Conservation (phyloP, 2,888 invertebrate species). For the Ophraella communa region DNA sequence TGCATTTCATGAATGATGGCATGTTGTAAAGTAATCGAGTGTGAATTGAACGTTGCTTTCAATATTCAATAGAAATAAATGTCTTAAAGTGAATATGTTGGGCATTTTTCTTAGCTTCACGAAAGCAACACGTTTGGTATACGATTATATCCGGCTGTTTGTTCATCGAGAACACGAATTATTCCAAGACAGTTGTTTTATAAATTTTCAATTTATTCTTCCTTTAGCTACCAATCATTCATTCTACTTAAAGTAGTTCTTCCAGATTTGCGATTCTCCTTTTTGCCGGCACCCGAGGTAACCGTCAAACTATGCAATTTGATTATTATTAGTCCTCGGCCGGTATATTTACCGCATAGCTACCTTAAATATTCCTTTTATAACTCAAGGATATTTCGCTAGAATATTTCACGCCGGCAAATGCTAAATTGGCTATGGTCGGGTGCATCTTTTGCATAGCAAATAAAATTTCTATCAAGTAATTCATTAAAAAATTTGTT, state of each 20-base stretch:
- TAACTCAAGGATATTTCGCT: neutral
- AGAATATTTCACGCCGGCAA: neutral
- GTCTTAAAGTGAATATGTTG: too few relatives aligned
- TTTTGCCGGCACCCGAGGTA: neutral
- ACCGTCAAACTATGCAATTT: constrained; percentile 3
- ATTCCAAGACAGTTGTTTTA: too few relatives aligned
- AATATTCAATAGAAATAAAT: neutral
- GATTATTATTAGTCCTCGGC: neutral
- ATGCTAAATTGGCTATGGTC: neutral
- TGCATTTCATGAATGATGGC: neutral
- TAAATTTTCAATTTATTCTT: neutral
- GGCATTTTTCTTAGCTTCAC: too few relatives aligned
- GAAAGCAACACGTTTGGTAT: too few relatives aligned
- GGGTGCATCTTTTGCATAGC: neutral
- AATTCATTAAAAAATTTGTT: too few relatives aligned
- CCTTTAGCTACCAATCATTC: too few relatives aligned
- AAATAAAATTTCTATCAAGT: too few relatives aligned
- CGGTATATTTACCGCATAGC: neutral
- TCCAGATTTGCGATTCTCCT: neutral
- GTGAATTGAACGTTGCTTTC: constrained; percentile 3
- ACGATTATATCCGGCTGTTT: too few relatives aligned
- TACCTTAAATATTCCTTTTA: neutral
- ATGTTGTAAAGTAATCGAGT: neutral
- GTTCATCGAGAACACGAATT: too few relatives aligned
- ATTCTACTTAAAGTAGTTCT: neutral